Evolutionary conservation across 2,888 invertebrate genomes (phyloP).

Genomic region (Sinodicranocentrus sp.): DNA sequence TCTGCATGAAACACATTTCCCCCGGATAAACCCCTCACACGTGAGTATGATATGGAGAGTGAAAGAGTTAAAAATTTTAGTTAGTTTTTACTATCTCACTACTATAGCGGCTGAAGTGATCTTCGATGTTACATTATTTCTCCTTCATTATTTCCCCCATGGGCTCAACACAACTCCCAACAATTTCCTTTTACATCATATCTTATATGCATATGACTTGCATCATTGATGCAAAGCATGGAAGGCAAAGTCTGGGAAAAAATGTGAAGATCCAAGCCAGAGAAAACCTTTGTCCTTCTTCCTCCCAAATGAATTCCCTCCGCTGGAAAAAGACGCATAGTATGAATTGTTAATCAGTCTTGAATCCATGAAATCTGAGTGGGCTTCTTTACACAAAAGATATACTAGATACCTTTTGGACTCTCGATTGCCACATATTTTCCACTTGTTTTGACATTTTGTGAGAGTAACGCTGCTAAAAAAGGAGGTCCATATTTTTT

Average conservation of each 20-base stretch:
- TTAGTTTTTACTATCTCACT: no score
- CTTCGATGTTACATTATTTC: conserved; percentile 57
- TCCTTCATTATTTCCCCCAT: conserved; percentile 54
- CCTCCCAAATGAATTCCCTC: conserved; percentile 48
- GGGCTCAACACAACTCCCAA: conserved; percentile 46
- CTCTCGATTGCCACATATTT: no score
- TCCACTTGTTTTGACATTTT: no score
- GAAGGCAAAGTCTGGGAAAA: background rate
- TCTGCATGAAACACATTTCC: no score
- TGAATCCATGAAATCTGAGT: conserved; percentile 5
- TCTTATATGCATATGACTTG: conserved; percentile 23
- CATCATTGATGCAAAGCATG: conserved; percentile 4
- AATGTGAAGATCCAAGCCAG: conserved; percentile 12
- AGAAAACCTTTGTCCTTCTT: conserved; percentile 46
- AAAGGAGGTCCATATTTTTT: no score
- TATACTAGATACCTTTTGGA: no score
- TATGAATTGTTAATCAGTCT: conserved; percentile 60
- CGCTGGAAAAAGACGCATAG: conserved; percentile 41
- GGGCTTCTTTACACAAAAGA: no score
- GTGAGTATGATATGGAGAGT: no score
- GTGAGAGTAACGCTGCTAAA: no score
- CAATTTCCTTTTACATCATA: conserved; percentile 58
- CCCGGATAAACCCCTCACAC: no score
- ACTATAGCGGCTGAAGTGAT: conserved; percentile 47
- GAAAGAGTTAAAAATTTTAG: no score